Conservation (phyloP, 1,140 invertebrate species). For the Marisa cornuarietis region DNA sequence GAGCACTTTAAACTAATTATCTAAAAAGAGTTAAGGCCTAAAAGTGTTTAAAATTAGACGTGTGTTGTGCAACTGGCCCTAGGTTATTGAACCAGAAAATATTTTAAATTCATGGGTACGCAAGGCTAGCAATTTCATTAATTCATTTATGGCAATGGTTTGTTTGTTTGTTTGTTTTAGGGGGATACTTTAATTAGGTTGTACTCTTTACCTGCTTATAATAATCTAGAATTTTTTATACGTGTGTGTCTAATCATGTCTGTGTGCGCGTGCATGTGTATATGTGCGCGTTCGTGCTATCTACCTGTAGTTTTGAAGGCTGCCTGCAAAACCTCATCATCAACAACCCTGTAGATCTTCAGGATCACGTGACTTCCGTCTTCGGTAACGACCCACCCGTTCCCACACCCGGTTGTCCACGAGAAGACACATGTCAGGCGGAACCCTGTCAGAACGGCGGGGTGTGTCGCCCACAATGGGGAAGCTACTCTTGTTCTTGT, state of each 20-base stretch:
- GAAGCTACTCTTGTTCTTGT: conserved; percentile 40
- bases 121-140: background rate
- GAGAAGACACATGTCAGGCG: conserved; percentile 38
- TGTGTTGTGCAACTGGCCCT: no score
- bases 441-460: conserved; percentile 43
- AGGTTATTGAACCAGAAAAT: no score
- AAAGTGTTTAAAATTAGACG: no score
- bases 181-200: background rate
- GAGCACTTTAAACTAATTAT: no score
- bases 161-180: no score
- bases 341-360: conserved; percentile 30
- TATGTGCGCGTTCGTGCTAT: background rate
- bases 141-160: no score
- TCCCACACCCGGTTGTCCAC: conserved; percentile 43
- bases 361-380: conserved; percentile 28
- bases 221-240: no score
- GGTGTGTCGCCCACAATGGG: conserved; percentile 39
- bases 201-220: no score
- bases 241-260: background rate
- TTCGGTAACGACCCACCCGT: conserved; percentile 49
- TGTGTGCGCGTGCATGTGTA: conserved; percentile 5
- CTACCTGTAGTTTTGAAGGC: conserved; percentile 41
- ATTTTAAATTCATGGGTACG: no score
- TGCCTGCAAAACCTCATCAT: conserved; percentile 52
- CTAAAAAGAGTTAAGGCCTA: no score